Percentiles rank a stretch among this genome's conserved stretches.
These are phyloP conservation scores for Rhinogobius similis DNA, from an alignment of 2,113 vertebrate species.

Conservation along the genomic window DNA sequence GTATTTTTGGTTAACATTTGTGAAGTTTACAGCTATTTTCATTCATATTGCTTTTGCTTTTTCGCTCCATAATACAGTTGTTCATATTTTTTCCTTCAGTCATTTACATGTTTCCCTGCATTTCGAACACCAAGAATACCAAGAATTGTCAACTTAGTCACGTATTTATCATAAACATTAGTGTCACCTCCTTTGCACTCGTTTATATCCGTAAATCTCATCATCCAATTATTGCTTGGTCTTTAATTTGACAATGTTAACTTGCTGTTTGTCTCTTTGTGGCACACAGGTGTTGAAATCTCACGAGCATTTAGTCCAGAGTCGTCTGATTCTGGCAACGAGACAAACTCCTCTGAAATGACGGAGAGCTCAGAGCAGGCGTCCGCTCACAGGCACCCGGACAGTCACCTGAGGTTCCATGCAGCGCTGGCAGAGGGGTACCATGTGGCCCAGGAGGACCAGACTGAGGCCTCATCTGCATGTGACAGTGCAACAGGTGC, in stretches of 20 bases:
- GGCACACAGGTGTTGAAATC: conserved; percentile 96
- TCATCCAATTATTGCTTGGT: conserved; percentile 61
- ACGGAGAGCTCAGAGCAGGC: conserved; percentile 96
- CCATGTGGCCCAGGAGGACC: conserved; percentile 85
- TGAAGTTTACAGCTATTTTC: background rate
- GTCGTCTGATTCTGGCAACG: conserved; percentile 98
- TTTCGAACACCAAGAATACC: background rate
- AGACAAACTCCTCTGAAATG: conserved; percentile 99
- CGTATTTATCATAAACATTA: background rate
- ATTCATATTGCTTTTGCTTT: conserved; percentile 30
- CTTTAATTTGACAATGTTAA: conserved; percentile 78
- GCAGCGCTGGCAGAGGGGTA: conserved; percentile 86
- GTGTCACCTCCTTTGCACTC: background rate
- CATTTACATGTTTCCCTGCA: background rate
- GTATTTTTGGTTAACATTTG: background rate
- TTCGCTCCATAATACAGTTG: background rate
- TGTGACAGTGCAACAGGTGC: conserved; percentile 73
- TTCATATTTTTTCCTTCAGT: background rate
- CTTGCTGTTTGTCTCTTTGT: conserved; percentile 85
- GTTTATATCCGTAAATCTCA: background rate
- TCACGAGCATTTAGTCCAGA: conserved; percentile 97
- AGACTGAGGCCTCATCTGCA: conserved; percentile 80
- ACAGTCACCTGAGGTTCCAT: conserved; percentile 88
- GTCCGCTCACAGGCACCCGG: conserved; percentile 90
- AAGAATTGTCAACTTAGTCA: background rate